These are phyloP conservation scores for Nyctibius bracteatus DNA, from an alignment of 2,113 vertebrate species.

Conservation along the genomic window DNA sequence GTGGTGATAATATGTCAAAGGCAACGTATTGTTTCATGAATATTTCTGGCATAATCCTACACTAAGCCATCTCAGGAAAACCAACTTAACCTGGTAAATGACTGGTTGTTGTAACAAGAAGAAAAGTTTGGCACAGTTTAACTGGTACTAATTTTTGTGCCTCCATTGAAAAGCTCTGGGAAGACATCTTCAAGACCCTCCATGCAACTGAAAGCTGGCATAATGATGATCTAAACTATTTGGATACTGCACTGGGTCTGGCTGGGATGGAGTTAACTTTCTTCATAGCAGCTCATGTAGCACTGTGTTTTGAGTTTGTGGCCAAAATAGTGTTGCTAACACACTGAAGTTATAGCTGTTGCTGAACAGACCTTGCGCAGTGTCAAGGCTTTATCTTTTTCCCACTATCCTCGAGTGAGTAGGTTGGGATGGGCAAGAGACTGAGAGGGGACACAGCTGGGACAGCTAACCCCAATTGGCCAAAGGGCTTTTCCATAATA, in stretches of 20 bases:
- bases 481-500: background rate
- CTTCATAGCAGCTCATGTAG: background rate
- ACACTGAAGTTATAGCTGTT: background rate
- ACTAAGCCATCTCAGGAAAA: background rate
- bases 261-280: background rate
- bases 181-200: background rate
- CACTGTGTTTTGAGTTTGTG: background rate
- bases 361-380: background rate
- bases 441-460: background rate
- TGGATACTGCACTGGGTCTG: background rate
- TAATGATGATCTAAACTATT: background rate
- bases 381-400: background rate
- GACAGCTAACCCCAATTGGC: background rate
- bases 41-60: background rate
- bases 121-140: background rate
- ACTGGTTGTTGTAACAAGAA: background rate
- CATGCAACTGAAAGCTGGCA: background rate
- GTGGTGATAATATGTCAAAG: background rate
- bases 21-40: background rate
- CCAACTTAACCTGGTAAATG: background rate
- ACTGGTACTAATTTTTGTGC: background rate
- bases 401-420: background rate
- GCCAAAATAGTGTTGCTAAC: background rate
- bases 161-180: background rate
- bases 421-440: background rate